Evolutionary conservation across 2,113 vertebrate species (phyloP).

Genomic region (Platichthys flesus): DNA sequence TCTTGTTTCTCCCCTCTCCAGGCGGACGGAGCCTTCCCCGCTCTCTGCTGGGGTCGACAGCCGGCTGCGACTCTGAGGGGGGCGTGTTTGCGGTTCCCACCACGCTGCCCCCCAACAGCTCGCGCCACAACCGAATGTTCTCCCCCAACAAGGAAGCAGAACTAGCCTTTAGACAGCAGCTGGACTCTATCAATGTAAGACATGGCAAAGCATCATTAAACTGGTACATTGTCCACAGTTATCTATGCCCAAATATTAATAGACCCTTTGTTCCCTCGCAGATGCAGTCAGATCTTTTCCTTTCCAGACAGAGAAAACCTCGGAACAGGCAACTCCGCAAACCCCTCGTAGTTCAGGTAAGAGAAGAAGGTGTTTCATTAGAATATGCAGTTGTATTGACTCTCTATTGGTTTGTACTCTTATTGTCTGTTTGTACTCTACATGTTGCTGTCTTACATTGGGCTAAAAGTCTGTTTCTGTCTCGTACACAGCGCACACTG

Average conservation of each 20-base stretch:
- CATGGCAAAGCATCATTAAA: neutral
- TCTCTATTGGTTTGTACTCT: neutral
- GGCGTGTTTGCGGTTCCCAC: constrained; percentile 94
- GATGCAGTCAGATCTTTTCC: constrained; percentile 93
- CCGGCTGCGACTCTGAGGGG: constrained; percentile 86
- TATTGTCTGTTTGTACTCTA: too few relatives aligned
- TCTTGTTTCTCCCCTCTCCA: constrained; percentile 50
- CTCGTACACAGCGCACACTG: constrained; percentile 87
- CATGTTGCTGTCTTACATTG: neutral
- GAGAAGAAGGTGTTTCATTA: constrained; percentile 12
- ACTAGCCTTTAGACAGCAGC: constrained; percentile 91
- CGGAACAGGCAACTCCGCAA: constrained; percentile 93
- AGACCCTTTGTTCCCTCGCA: neutral
- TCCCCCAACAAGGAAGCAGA: constrained; percentile 94
- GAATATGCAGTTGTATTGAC: neutral
- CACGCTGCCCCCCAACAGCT: constrained; percentile 94
- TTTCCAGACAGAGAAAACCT: constrained; percentile 90
- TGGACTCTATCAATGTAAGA: constrained; percentile 96
- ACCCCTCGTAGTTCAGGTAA: constrained; percentile 96
- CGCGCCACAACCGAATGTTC: constrained; percentile 91
- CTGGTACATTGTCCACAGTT: neutral
- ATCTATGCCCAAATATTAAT: neutral
- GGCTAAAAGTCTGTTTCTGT: neutral
- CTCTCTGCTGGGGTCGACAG: constrained; percentile 84
- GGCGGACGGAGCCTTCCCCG: constrained; percentile 89